Evolutionary conservation across 2,888 invertebrate genomes (phyloP).

Genomic region (Camptogramma bilineatum): DNA sequence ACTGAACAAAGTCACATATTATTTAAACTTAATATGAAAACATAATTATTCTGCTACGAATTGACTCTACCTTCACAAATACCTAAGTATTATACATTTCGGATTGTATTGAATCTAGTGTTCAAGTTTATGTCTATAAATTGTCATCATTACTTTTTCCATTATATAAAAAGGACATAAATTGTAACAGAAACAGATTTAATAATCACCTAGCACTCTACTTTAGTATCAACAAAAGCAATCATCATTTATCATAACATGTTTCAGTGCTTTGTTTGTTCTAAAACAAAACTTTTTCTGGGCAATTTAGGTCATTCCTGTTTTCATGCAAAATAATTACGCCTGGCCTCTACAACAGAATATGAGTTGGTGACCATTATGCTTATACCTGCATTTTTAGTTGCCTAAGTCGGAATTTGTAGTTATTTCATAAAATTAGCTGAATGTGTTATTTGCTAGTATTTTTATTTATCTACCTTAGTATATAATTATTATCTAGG

Average conservation of each 20-base stretch:
- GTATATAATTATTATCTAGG: too few species aligned
- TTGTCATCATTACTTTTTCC: conserved; percentile 6
- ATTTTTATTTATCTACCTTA: too few species aligned
- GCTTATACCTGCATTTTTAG: conserved; percentile 15
- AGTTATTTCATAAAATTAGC: too few species aligned
- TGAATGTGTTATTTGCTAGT: conserved; percentile 10
- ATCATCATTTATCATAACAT: conserved; percentile 43
- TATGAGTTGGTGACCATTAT: conserved; percentile 3
- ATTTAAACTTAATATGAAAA: too few species aligned
- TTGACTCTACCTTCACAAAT: too few species aligned
- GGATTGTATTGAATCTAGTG: too few species aligned
- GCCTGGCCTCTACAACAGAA: conserved; percentile 7
- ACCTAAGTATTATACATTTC: too few species aligned
- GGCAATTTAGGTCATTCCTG: conserved; percentile 40
- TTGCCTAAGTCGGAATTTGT: background rate
- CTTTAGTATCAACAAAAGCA: conserved; percentile 22
- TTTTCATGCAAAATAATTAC: conserved; percentile 41
- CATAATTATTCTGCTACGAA: too few species aligned
- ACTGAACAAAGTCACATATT: too few species aligned
- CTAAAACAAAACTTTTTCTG: conserved; percentile 34
- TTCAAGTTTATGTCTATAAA: conserved; percentile 2
- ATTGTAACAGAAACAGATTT: conserved; percentile 18
- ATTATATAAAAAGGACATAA: conserved; percentile 7
- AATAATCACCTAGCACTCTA: conserved; percentile 17
- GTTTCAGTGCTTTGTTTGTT: conserved; percentile 23